Base-by-base conservation (phyloP, 1,140 invertebrate genomes). In the Cyphomyrmex costatus region DNA sequence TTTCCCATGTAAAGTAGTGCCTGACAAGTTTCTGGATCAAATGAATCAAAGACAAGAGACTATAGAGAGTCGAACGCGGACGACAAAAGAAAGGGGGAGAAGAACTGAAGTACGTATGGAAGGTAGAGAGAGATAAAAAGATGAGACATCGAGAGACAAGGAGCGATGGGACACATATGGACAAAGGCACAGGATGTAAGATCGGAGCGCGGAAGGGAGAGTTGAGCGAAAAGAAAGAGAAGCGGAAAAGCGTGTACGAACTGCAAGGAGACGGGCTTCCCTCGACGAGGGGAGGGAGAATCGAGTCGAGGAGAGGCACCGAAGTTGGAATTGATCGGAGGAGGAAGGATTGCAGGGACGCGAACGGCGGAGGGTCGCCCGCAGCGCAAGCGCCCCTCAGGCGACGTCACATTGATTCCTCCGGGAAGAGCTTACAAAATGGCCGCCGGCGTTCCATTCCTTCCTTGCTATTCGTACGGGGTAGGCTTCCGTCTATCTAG, bases 331-430 rank as follows among this genome's bases (percentile, higher is more conserved):
- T 92, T 93, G 92, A 93, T 93, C 92, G 92, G 89, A 91, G 92
- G 88, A 91, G 90, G 91, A 92, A 92, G 89, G 87, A 91, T 92
- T 90, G 91, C 88, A 92, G 92, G 92, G 90, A 92, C 85, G 91
- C 36, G 91, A 71, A 87, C 87, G 87, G 87, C 85, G 92, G 91
- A 93, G 91, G 93, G 90, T 92, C 88, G 94, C 93, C 93, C 74
- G 92, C 90, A 91, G 94, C 95, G 94, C 95, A 95, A 95, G 94
- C 95, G 95, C 94, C 93, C 94, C 94, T 95, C 92, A 91, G 94
- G 94, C 94, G 92, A 95, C 94, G 92, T 94, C 94, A 94, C 95
- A 95, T 95, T 94, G 95, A 95, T 95, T 95, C 95, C 94, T 95
- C 93, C 93, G 93, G 93, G 93, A 95, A 94, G 93, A 94, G 94